Evolutionary conservation across 2,888 invertebrate species (phyloP), one percentile per base, ranked within the genome.

Genomic region (Paralinhomoeus sp.): DNA sequence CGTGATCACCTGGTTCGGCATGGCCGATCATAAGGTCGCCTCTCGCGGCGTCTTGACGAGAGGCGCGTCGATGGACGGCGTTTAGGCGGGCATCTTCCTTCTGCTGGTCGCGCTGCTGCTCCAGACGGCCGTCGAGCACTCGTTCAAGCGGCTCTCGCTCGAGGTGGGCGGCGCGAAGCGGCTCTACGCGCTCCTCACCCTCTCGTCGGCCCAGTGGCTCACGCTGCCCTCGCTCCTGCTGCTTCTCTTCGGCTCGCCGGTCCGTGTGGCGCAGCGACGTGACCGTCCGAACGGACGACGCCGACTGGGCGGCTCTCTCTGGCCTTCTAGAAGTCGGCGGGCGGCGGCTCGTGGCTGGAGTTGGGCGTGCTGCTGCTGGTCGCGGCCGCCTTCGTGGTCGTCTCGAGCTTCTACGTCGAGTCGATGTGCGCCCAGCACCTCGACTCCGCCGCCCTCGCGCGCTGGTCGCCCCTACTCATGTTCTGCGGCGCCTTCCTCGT

Each of bases 111-210:
- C 67, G 1, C 52, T 69, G 18, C 61, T 67, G 49, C 53, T 67
- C 18, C 60, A 65, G 44, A 63, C 64, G 15, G 53, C 63, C 22
- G 67, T 64, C 49, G 66, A 64, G 50, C 62, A 59, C 42, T 63
- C 64, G 1, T 57, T 57, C 46, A 52, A 55, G 7, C 64, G 63
- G 41, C 51, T 69, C 24, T 65, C 68, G 3, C 64, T 68, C 1
- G 71, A 71, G 52, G 60, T 72, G 24, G 71, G 71, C n/a, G 71
- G 71, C 27, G 57, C 64, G 5, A 68, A 67, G 51, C 54, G 68
- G 40, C 62, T 71, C 1, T 65, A 70, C 53, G 63, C 71, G 2
- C 53, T 71, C 31, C 65, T 69, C 1, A 63, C 66, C 1, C 50
- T 67, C 13, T 49, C 62, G 5, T 68, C 68, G 7, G 57, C 67